phyloP scores from a whole-genome alignment of 2,888 invertebrate genomes.

The Polylopha cassiicola region DNA sequence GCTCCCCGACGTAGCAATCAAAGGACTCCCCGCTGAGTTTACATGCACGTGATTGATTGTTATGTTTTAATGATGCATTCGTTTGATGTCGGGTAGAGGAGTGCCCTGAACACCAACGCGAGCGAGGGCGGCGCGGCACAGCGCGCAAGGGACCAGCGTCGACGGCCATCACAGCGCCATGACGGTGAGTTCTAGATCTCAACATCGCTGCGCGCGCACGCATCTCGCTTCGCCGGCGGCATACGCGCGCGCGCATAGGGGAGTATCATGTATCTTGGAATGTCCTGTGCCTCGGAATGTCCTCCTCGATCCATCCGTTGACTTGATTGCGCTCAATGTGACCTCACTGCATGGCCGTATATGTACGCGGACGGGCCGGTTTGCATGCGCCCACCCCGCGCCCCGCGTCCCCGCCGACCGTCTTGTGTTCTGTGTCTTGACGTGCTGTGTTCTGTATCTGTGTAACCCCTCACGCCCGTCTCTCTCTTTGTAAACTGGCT shows the following conservation, averaged over 20 bases:
- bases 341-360: constrained; percentile 70
- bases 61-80: constrained; percentile 35
- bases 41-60: constrained; percentile 30
- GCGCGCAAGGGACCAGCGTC: constrained; percentile 29
- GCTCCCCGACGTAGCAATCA: constrained; percentile 10
- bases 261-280: constrained; percentile 79
- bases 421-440: constrained; percentile 75
- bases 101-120: constrained; percentile 40
- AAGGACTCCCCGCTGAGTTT: constrained; percentile 25
- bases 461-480: constrained; percentile 55
- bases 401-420: constrained; percentile 52
- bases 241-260: constrained; percentile 71
- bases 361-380: constrained; percentile 58
- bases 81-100: constrained; percentile 55
- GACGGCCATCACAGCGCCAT: constrained; percentile 36
- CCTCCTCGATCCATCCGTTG: constrained; percentile 72
- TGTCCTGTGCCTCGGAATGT: constrained; percentile 79
- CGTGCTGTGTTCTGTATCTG: constrained; percentile 71
- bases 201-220: constrained; percentile 74
- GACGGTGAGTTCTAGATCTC: constrained; percentile 78
- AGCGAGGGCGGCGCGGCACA: constrained; percentile 25
- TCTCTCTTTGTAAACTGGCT: constrained; percentile 55
- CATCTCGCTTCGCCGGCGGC: constrained; percentile 39
- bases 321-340: constrained; percentile 64
- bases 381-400: constrained; percentile 62